Percentiles rank a stretch among this genome's conserved stretches.
phyloP scores from a whole-genome alignment of 1,140 invertebrate species.

The Pygmarrhopalites habei region DNA sequence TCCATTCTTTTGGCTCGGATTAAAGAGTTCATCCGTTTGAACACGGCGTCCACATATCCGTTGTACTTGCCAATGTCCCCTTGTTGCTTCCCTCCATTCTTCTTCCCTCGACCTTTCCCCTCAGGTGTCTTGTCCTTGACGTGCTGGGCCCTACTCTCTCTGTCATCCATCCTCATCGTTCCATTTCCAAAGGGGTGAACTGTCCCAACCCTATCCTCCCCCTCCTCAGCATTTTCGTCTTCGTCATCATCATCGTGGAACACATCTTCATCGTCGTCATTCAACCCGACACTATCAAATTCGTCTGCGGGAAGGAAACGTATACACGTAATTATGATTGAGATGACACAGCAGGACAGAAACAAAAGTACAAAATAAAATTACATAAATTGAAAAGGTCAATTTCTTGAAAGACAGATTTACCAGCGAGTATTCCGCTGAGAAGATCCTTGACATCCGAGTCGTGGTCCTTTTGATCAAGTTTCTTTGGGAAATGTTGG shows the following conservation, averaged over 20 bases:
- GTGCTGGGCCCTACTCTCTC: background rate
- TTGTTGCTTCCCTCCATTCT: background rate
- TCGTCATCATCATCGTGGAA: background rate
- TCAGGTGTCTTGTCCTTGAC: background rate
- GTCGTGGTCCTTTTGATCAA: background rate
- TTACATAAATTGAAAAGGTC: too few relatives aligned
- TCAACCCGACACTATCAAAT: background rate
- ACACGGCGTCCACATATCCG: constrained; percentile 37
- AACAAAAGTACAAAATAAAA: too few relatives aligned
- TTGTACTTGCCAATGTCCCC: constrained; percentile 31
- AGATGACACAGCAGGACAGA: too few relatives aligned
- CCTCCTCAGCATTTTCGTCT: background rate
- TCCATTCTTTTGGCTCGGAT: constrained; percentile 36
- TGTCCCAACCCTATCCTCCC: background rate
- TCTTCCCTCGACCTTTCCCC: background rate
- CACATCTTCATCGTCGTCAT: background rate
- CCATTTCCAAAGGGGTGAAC: background rate
- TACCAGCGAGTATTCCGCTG: background rate
- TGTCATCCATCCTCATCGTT: too few relatives aligned
- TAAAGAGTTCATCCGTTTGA: constrained; percentile 35
- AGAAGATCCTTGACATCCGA: background rate
- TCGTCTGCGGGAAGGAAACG: too few relatives aligned
- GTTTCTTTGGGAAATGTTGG: background rate
- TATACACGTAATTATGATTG: too few relatives aligned
- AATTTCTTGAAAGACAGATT: too few relatives aligned